Evolutionary conservation across 2,113 vertebrate genomes (phyloP), one percentile per base, ranked within the genome.

Genomic region (Nothocercus nigrocapillus): DNA sequence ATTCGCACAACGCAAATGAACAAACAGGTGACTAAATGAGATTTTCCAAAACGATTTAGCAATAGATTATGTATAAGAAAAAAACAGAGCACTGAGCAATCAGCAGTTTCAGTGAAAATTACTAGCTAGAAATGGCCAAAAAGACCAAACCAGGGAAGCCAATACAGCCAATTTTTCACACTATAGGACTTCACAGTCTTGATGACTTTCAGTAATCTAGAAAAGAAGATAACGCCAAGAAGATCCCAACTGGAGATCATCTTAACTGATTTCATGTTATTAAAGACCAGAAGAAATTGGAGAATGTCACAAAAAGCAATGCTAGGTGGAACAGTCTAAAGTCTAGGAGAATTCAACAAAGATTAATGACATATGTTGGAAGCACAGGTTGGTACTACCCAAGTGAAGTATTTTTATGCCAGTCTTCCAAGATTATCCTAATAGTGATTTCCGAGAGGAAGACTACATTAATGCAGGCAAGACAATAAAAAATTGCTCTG

Each of bases 401-500:
- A 69, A 2, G 0, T 7, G 47, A 90, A 87, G 13, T 3, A 5
- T 69, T 82, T 84, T 79, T 40, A 69, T 51, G 54, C 25, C 61
- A 53, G 56, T 4, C 25, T 16, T 18, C 45, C 45, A 47, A 49
- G 49, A 49, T 49, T 49, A 49, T 49, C 49, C 49, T 49, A 49
- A 22, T 49, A 5, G 4, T 20, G 67, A 91, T 85, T 2, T 20
- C 9, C 11, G 40, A 27, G 40, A 62, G 54, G 38, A 90, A 32
- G 25, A 72, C 10, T 8, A 30, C 44, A 53, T 28, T 64, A 42
- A 68, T 72, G 32, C 34, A 89, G 20, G 21, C 19, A 22, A 90
- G 8, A 28, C 54, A 75, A 45, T 20, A 51, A 75, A 76, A 84
- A 32, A 13, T 7, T 12, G 3, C 20, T 42, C 47, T 0, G 0